These are phyloP conservation scores for Perognathus longimembris DNA, from an alignment of 2,113 vertebrate genomes.

Conservation along the genomic window DNA sequence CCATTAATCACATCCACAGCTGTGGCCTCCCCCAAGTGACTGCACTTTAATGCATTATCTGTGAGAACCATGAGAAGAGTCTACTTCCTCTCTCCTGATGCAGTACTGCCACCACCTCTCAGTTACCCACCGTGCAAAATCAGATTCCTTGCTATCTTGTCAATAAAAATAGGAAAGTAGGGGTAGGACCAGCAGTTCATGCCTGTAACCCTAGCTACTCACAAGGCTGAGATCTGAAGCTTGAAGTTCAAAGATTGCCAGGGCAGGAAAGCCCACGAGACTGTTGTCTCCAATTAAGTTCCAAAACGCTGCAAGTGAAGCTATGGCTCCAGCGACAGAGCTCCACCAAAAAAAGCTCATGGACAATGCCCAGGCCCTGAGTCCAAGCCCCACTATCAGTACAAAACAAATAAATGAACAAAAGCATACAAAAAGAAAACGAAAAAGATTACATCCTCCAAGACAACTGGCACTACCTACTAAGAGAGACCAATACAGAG, in stretches of 20 bases:
- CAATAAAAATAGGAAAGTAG: constrained; percentile 46
- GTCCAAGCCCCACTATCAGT: no score
- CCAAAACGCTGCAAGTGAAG: no score
- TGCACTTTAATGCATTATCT: not conserved
- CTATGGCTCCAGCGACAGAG: no score
- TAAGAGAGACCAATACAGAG: constrained; percentile 32
- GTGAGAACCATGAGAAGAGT: not conserved
- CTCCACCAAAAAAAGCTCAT: no score
- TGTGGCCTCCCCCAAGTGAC: not conserved
- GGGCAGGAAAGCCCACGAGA: no score
- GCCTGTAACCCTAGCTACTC: not conserved
- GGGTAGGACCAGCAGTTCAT: not conserved
- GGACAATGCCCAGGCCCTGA: no score
- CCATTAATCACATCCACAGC: constrained; percentile 39
- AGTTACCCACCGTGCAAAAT: not conserved
- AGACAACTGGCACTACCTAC: not conserved
- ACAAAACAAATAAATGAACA: not conserved
- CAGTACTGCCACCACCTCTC: not conserved
- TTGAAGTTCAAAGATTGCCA: not conserved
- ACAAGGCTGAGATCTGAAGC: not conserved
- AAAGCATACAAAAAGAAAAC: not conserved
- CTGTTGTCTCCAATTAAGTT: no score
- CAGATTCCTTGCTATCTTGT: constrained; percentile 14
- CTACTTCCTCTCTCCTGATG: not conserved
- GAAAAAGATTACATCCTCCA: constrained; percentile 11